A percentile compares a stretch with the other conserved stretches of the same genome.
Conservation (phyloP, 2,888 invertebrate genomes). For the Pachliopta kotzebuea region DNA sequence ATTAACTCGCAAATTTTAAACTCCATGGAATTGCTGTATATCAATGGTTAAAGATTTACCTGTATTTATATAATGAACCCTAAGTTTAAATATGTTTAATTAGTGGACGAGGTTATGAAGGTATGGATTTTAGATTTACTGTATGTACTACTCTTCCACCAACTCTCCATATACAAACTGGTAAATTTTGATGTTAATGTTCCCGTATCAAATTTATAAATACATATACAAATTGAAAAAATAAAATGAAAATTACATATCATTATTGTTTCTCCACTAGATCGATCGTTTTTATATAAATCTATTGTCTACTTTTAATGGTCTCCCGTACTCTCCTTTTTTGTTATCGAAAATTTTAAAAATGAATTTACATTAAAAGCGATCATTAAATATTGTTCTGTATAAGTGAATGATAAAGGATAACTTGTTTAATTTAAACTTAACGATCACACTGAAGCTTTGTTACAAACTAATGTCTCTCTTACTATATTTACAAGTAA, state of each 20-base stretch:
- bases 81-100: conserved; percentile 1
- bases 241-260: too few relatives aligned
- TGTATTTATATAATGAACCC: not conserved
- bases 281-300: too few relatives aligned
- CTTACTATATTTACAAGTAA: conserved; percentile 35
- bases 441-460: conserved; percentile 20
- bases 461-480: conserved; percentile 9
- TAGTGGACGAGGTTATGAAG: conserved; percentile 1
- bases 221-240: too few relatives aligned
- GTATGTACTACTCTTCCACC: conserved; percentile 8
- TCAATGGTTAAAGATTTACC: not conserved
- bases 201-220: too few relatives aligned
- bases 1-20: too few relatives aligned
- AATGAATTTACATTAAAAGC: not conserved
- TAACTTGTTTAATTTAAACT: not conserved
- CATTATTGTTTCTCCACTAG: too few relatives aligned
- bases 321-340: not conserved
- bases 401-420: not conserved
- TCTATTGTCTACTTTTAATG: too few relatives aligned
- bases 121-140: not conserved
- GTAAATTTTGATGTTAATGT: not conserved
- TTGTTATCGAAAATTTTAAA: not conserved
- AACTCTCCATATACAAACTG: conserved; percentile 6
- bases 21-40: too few relatives aligned
- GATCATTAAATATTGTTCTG: conserved; percentile 1